Base-by-base conservation (phyloP, 2,797 vertebrate genomes). In the Jordanella pulchra region DNA sequence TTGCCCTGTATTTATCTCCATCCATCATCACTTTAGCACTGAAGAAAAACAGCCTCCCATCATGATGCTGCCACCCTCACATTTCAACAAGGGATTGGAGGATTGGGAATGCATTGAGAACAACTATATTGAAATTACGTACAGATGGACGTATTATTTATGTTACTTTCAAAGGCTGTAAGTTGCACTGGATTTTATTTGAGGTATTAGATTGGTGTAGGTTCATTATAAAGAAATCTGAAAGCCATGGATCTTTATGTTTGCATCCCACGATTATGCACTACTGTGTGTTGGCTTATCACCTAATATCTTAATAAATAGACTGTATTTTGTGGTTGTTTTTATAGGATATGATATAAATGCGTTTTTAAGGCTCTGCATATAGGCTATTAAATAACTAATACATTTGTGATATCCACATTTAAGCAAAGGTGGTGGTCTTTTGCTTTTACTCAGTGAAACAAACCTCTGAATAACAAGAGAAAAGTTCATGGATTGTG, bases 401-500 rank as follows among this genome's bases (percentile, higher is more conserved):
- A 23, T 23, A 51, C 21, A 23, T 51, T n/a, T 51, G 50, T 51
- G 2, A n/a, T 14, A 61, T 61, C 21, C 32, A 23, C 2, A 25
- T 53, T 10, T 10, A 25, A 63, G 21, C 14, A n/a, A 44, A 63
- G 14, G 4, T 25, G 14, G 2, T 54, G 12, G 13, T 1, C 25
- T n/a, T 17, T 13, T n/a, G 60, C 35, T 25, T 63, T 35, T n/a
- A 25, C 35, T 42, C n/a, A 23, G 60, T 48, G 25, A n/a, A 47
- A 47, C 2, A 66, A 66, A 30, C 45, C 27, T 23, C 17, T 28
- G 17, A 65, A 65, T 66, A 48, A 48, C 51, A 68, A 68, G 9
- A 47, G 67, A 56, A 50, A 28, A 47, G 82, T 83, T 82, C 25
- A 76, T 67, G 66, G 48, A 69, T 67, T 76, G 76, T 79, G 81